Base-by-base conservation (phyloP, 2,888 invertebrate genomes). In the Eucriotettix oculatus region DNA sequence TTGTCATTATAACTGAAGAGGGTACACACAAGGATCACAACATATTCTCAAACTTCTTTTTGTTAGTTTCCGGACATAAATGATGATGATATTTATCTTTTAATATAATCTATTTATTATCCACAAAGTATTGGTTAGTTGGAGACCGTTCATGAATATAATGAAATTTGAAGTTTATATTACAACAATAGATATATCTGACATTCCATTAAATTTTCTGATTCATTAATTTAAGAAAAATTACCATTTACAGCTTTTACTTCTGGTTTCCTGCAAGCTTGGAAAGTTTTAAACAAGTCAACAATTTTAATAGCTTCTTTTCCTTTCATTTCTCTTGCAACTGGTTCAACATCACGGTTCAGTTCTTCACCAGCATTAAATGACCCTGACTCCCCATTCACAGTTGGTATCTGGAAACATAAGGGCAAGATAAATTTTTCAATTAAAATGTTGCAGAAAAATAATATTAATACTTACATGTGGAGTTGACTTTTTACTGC, bases 221-320 rank as follows among this genome's bases (percentile, higher is more conserved):
- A 29, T 7, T 5, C 2, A 29, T n/a, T n/a, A n/a, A n/a, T n/a
- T n/a, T 29, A 29, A 5, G 29, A 29, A 29, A 48, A 12, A 48
- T 67, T 64, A 62, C 69, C 86, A 66, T 87, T 86, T 1, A 88
- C 83, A 1, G 87, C 87, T 67, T 85, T 84, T 10, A 84, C 74
- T 69, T 85, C 84, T 0, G 84, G 79, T 62, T 80, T 79, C 0
- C 85, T 78, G 67, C 85, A 85, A 64, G 83, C 80, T 1, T 83
- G 79, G 71, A 86, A 88, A 3, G 81, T 82, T 69, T 88, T 88
- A 68, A 82, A 83, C 3, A 88, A 75, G 65, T 86, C 85, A 0
- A 84, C 83, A 65, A 87, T 87, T 65, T 82, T 77, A 64, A 87
- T 87, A 0, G 86, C 87, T 73, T 86, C 86, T 67, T 83, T 82